Evolutionary conservation across 2,113 vertebrate species (phyloP).

Genomic region (Chloebia gouldiae): DNA sequence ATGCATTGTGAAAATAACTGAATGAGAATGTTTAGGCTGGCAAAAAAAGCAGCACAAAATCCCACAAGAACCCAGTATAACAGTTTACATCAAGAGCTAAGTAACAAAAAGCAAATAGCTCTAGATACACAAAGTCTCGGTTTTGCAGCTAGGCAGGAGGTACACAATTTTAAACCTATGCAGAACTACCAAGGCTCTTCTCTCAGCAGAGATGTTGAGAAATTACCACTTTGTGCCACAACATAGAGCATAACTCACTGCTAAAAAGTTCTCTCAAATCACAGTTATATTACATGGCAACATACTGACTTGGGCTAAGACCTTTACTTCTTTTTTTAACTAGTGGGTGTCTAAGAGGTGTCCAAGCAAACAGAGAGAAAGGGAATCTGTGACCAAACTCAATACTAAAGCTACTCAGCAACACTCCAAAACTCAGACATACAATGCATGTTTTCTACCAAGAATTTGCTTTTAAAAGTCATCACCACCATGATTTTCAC

Average conservation of each 20-base stretch:
- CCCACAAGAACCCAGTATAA: neutral
- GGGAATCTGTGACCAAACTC: neutral
- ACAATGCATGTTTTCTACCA: neutral
- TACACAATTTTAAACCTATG: neutral
- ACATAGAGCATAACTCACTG: neutral
- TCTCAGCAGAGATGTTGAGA: neutral
- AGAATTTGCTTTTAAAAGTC: neutral
- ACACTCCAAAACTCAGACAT: neutral
- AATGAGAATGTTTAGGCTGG: neutral
- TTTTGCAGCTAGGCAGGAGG: neutral
- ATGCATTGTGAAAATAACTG: neutral
- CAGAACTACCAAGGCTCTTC: neutral
- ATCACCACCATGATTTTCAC: neutral
- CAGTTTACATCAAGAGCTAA: neutral
- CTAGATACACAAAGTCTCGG: neutral
- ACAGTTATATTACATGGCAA: neutral
- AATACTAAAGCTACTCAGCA: neutral
- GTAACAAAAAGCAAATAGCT: constrained; percentile 5
- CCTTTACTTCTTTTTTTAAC: neutral
- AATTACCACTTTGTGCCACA: neutral
- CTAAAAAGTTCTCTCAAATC: neutral
- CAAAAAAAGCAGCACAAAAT: neutral
- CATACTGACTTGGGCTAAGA: neutral
- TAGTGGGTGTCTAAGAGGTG: neutral
- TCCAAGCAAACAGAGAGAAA: neutral